Evolutionary conservation across 2,113 vertebrate species (phyloP), one percentile per base, ranked within the genome.

Genomic region (Alces alces): DNA sequence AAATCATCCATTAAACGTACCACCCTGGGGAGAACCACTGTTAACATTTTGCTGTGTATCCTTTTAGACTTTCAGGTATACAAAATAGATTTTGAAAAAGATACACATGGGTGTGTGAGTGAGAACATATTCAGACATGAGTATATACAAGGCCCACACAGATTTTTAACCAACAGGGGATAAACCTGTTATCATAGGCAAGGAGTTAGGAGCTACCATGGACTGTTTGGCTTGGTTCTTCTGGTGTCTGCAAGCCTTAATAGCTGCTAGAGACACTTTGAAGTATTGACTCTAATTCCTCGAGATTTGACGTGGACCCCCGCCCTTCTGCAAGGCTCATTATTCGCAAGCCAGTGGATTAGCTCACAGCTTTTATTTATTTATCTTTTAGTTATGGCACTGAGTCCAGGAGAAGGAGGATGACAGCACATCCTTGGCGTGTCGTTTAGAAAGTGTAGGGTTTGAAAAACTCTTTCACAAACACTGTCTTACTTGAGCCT

Each of bases 21-120:
- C 5, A 79, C 13, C n/a, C 13, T 4, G 0, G 6, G 66, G 36
- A 91, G 66, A 93, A 80, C 47, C 21, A 54, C 78, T 52, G 30
- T 91, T 96, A 94, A 78, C 66, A 23, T 95, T 96, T 96, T 93
- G 78, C 45, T 91, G 14, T 91, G 39, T 70, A 52, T 93, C 47
- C 43, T 95, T 95, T 78, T 97, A 86, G 86, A 94, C 43, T 88
- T 80, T 39, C 33, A 91, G 39, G 39, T 82, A 91, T 76, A 90
- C 66, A 70, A 95, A 90, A 61, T 64, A 85, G 87, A 83, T 91
- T 96, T 95, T n/a, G 47, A 73, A 94, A 97, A 95, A 64, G 93
- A 50, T 39, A 28, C n/a, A 33, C 73, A 14, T 45, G 58, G 52
- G n/a, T 83, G 14, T 78, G 17, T 78, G 33, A 7, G 9, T 82